These are phyloP conservation scores for Probosciger aterrimus DNA, from an alignment of 2,113 vertebrate genomes.

Conservation along the genomic window DNA sequence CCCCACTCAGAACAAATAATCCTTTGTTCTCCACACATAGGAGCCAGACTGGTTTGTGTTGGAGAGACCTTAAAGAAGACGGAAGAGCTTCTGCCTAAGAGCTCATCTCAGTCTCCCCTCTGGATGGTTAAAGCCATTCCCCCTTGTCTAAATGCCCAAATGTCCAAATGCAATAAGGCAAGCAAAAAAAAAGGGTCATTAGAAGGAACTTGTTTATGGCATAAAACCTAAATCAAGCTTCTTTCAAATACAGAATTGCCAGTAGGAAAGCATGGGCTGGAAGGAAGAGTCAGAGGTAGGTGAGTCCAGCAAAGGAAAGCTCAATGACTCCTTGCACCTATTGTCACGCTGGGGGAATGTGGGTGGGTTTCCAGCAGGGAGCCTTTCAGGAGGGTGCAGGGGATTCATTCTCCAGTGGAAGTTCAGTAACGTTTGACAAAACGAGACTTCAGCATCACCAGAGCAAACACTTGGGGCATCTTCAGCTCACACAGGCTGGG, in stretches of 20 bases:
- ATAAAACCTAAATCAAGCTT: not conserved
- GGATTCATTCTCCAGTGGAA: not conserved
- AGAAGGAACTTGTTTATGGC: not conserved
- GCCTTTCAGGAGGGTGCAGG: not conserved
- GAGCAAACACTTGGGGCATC: not conserved
- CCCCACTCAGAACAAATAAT: not conserved
- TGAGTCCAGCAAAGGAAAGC: not conserved
- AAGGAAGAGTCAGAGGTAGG: not conserved
- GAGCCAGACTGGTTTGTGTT: not conserved
- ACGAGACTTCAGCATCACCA: not conserved
- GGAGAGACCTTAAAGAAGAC: not conserved
- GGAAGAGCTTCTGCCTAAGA: not conserved
- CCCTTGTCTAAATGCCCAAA: not conserved
- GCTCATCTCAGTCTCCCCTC: not conserved
- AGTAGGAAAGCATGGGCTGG: not conserved
- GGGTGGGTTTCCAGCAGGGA: not conserved
- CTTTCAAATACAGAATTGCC: not conserved
- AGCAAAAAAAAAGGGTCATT: not conserved
- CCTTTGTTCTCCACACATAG: not conserved
- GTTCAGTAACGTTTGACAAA: not conserved
- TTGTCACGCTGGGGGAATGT: not conserved
- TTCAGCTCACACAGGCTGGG: accelerated
- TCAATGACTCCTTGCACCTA: not conserved
- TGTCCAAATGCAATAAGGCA: not conserved
- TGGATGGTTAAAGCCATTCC: not conserved